phyloP scores from a whole-genome alignment of 1,140 invertebrate species.

The Polypedilum pembai region DNA sequence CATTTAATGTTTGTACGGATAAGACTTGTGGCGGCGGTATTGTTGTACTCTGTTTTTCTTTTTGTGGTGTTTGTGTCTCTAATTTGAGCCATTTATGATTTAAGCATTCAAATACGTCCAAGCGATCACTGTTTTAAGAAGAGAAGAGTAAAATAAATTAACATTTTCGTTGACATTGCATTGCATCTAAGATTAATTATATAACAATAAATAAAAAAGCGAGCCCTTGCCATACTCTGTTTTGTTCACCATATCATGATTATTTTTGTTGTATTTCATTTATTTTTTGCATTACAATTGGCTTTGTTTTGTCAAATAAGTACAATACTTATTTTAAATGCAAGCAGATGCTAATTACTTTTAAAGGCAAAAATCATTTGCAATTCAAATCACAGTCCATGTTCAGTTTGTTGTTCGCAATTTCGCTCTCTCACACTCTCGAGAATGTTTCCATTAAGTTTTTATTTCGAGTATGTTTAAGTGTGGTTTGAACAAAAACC shows the following conservation, averaged over 20 bases:
- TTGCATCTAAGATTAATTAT: neutral
- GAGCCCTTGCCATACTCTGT: neutral
- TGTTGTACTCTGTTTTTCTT: slow-evolving; percentile 37
- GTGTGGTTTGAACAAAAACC: neutral
- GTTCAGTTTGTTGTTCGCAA: neutral
- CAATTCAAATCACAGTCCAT: neutral
- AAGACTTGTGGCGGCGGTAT: slow-evolving; percentile 30
- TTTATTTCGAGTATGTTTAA: neutral
- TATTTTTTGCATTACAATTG: neutral
- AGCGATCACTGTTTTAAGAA: slow-evolving; percentile 46
- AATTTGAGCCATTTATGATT: slow-evolving; percentile 53
- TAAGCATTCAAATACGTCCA: slow-evolving; percentile 54
- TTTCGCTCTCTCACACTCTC: neutral
- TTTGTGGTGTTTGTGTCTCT: too few relatives aligned
- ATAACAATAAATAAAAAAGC: neutral
- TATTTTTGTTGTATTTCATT: too few relatives aligned
- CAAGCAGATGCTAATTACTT: slow-evolving; percentile 1
- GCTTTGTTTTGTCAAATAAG: slow-evolving; percentile 5
- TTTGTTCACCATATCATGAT: neutral
- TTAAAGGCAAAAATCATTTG: slow-evolving; percentile 16
- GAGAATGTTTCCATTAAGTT: neutral
- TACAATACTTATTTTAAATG: neutral
- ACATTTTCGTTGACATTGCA: neutral
- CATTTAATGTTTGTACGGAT: slow-evolving; percentile 28
- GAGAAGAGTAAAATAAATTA: neutral